Base-by-base conservation (phyloP, 1,140 invertebrate genomes). In the Chironomus striatipennis region DNA sequence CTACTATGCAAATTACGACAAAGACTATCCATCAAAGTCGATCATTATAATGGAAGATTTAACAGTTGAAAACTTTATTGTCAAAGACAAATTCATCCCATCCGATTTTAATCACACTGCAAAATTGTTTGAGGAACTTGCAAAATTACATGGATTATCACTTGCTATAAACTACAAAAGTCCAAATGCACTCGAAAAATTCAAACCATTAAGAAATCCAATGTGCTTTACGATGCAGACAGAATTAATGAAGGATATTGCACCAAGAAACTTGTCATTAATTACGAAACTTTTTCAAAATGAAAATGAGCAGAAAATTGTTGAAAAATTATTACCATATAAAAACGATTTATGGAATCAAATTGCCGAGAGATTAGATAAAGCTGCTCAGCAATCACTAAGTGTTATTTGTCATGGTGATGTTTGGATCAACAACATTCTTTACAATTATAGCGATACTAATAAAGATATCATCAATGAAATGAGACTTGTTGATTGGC, bases 381-480 rank as follows among this genome's bases (percentile, higher is more conserved):
- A 12, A 15, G 9, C 47, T 12, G 12, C 1, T 5, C 5, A 12
- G 34, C 83, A 83, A 73, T 83, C 83, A 2, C 80, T 81, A 75
- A 79, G 81, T 7, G 83, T 85, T 8, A 67, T 86, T 15, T 84
- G 81, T 34, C 86, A 87, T 76, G 86, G 86, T n/a, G 86, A 87
- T 77, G 85, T 83, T 76, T 86, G 85, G 83, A 83, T 81, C 64
- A 87, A 87, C 75, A 87, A 87, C 75, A 80, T 87, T 18, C 76
- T 87, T 47, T 87, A 84, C 77, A 81, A 81, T 75, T 81, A 83
- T 10, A 15, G 47, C n/a, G 47, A 57, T 57, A 57, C 12, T n/a
- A n/a, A 57, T 57, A 57, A 57, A n/a, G 12, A 15, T 12, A 57
- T 15, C 47, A 57, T 57, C 47, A 57, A 57, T n/a, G 47, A 57